These are phyloP conservation scores for Menidia menidia DNA, from an alignment of 2,797 vertebrate species.

Conservation along the genomic window DNA sequence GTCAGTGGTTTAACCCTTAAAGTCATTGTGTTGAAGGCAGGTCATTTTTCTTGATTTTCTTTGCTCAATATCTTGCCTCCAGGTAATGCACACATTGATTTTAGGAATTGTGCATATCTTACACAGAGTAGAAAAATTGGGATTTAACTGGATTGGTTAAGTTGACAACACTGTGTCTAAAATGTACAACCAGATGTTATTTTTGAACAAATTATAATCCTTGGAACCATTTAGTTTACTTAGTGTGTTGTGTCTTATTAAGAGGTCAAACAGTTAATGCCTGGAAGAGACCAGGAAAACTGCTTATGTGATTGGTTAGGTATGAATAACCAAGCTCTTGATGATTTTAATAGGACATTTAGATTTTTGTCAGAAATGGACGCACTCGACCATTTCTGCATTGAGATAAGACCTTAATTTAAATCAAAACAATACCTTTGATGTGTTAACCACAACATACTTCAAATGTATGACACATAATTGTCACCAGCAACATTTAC, in stretches of 20 bases:
- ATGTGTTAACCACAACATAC: neutral
- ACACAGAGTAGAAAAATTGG: neutral
- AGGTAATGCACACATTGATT: neutral
- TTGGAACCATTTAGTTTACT: no score
- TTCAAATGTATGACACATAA: neutral
- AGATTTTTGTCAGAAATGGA: no score
- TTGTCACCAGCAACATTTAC: neutral
- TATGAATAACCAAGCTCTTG: no score
- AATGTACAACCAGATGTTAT: no score
- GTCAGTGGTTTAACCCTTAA: constrained; percentile 41
- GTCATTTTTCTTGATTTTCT: neutral
- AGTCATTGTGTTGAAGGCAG: constrained; percentile 40
- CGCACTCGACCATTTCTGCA: neutral
- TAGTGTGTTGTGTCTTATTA: no score
- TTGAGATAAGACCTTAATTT: neutral
- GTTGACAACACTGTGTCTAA: no score
- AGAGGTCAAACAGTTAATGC: no score
- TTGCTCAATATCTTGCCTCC: constrained; percentile 5
- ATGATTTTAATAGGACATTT: no score
- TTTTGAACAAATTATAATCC: neutral
- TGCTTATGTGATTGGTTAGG: no score
- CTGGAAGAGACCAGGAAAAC: no score
- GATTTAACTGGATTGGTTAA: neutral
- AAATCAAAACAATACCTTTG: neutral
- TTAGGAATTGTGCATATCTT: neutral